Base-by-base conservation (phyloP, 2,797 vertebrate species). In the Sebastes dallii region DNA sequence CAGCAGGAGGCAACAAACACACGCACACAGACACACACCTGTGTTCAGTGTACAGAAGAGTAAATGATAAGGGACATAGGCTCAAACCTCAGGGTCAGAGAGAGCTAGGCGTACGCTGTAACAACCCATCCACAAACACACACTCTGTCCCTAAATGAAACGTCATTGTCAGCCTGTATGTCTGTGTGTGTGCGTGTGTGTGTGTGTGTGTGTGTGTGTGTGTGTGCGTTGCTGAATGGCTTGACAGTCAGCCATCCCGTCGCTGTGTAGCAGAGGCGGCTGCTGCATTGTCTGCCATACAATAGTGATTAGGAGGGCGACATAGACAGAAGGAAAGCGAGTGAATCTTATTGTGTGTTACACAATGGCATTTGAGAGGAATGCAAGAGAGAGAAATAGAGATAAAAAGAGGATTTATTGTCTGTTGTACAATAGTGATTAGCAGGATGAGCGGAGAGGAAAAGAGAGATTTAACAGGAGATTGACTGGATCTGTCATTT, bases 301-400 rank as follows among this genome's bases (percentile, higher is more conserved):
- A 93, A 93, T 93, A 59, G 89, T 86, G 92, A 93, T 93, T 90
- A 92, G 88, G 81, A 85, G 70, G 83, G 81, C 56, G 75, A 88
- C 85, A 79, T 82, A 87, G 82, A 89, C 83, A 79, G 83, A 89
- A 89, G 90, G 89, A 89, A 76, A 87, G 86, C 72, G 69, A 87
- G 80, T 29, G 81, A 86, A 86, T 89, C 91, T 92, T 89, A 92
- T 94, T 92, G 91, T 93, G 84, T n/a, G 69, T 55, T 5, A 6
- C n/a, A 89, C 90, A 93, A 93, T 89, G 72, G 87, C 80, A 65
- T 87, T 90, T 86, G 54, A 71, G 75, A 84, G 76, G 87, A 86
- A 86, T 16, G 70, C 78, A 76, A 77, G 72, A 20, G 79, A 66
- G 83, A 39, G 61, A 39, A 73, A 72, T 52, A 72, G 81, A 88